Evolutionary conservation across 2,797 vertebrate genomes (phyloP), one percentile per base, ranked within the genome.

Genomic region (Gambusia yucatana): DNA sequence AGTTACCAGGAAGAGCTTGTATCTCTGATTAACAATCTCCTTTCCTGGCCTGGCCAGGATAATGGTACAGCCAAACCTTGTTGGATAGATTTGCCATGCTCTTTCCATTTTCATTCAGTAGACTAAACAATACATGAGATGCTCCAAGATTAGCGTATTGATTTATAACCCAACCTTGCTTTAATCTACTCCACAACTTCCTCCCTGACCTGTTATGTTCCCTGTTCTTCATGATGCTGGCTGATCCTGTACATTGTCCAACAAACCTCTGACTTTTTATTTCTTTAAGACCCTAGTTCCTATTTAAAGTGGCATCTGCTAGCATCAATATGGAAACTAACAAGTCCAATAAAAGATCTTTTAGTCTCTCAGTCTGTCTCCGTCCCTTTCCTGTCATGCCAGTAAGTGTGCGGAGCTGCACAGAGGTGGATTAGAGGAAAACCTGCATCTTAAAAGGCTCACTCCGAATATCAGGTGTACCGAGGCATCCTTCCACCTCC

Each of bases 401-500:
- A 78, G 83, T 52, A 76, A 85, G 80, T 74, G 80, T 6, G 73
- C 44, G 5, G 63, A 82, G 86, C 55, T 30, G 77, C 63, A 82
- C 63, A 48, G 22, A 72, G 55, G 80, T 57, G n/a, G 41, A 82
- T 57, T 20, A 77, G 44, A 76, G 43, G 44, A 82, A 82, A 82
- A 73, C 52, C 72, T 33, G 65, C 65, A 76, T 75, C 57, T 72
- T n/a, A 48, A 79, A 73, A 63, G 46, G 75, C 76, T 84, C 46
- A 28, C 80, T 83, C 80, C 76, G 73, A 85, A 80, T 77, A 86
- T 87, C 83, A 83, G 59, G 75, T 82, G 84, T 82, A 88, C 84
- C 84, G 90, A 86, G 87, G 82, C 89, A 82, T 86, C 83, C 79
- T 87, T 85, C 87, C 71, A 84, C 81, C 90, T 91, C 76, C 86